A percentile compares a stretch with the other conserved stretches of the same genome.
Evolutionary conservation across 2,797 vertebrate genomes (phyloP).

Genomic region (Silurus aristotelis): DNA sequence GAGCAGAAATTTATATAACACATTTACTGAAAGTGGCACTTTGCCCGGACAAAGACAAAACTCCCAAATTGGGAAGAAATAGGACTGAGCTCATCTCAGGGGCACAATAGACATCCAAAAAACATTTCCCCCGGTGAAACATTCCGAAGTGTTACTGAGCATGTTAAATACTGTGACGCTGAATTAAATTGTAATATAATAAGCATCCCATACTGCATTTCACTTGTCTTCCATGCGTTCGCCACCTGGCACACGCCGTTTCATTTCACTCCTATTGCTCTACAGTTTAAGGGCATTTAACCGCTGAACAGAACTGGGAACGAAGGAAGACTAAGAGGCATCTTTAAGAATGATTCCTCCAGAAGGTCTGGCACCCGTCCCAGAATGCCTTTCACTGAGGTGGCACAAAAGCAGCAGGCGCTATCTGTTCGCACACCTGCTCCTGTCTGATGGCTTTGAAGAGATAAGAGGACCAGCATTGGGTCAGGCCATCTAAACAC

Average conservation of each 20-base stretch:
- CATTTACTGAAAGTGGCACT: neutral
- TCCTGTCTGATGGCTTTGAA: constrained; percentile 64
- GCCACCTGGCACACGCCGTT: constrained; percentile 1
- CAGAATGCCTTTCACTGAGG: constrained; percentile 70
- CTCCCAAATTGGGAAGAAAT: neutral
- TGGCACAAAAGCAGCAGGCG: constrained; percentile 57
- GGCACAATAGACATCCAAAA: neutral
- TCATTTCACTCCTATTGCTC: constrained; percentile 18
- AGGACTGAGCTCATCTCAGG: neutral
- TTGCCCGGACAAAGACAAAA: neutral
- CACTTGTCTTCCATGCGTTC: neutral
- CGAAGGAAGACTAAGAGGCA: constrained; percentile 32
- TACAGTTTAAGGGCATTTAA: constrained; percentile 25
- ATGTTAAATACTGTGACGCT: neutral
- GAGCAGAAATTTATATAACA: neutral
- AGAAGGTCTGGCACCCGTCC: constrained; percentile 68
- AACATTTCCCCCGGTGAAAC: neutral
- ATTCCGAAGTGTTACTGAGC: constrained; percentile 12
- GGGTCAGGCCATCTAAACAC: neutral
- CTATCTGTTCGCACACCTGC: constrained; percentile 74
- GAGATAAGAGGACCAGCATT: constrained; percentile 58
- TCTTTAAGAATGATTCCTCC: constrained; percentile 64
- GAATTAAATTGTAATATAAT: constrained; percentile 19
- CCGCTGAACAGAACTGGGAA: constrained; percentile 52
- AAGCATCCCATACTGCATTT: constrained; percentile 11